A percentile compares a stretch with the other conserved stretches of the same genome.
These are phyloP conservation scores for Danionella cerebrum DNA, from an alignment of 2,113 vertebrate species.

Conservation along the genomic window DNA sequence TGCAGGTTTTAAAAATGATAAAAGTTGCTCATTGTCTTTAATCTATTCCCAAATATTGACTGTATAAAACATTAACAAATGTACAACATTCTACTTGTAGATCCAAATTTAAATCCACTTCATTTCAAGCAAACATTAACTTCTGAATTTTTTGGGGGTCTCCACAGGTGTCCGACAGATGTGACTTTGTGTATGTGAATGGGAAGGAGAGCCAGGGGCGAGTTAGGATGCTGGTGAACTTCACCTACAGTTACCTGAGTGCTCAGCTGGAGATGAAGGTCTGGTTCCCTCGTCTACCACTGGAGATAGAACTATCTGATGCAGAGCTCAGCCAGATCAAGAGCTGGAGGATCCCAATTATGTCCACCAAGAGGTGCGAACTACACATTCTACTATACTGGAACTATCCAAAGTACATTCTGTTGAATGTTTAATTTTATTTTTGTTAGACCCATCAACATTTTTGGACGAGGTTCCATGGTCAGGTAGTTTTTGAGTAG, in stretches of 20 bases:
- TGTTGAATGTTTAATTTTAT: too few species aligned
- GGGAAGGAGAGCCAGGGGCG: constrained; percentile 88
- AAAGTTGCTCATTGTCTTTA: too few species aligned
- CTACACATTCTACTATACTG: too few species aligned
- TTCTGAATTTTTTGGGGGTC: neutral
- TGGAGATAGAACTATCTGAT: constrained; percentile 89
- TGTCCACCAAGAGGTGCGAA: constrained; percentile 76
- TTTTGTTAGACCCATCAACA: too few species aligned
- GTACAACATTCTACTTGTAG: too few species aligned
- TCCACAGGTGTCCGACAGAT: constrained; percentile 84
- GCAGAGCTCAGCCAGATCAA: constrained; percentile 89
- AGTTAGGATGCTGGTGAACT: constrained; percentile 76
- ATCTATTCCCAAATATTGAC: too few species aligned
- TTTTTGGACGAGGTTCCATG: too few species aligned
- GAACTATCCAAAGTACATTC: too few species aligned
- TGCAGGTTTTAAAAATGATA: too few species aligned
- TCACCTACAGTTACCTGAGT: constrained; percentile 87
- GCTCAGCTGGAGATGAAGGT: constrained; percentile 79
- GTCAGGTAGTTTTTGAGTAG: too few species aligned
- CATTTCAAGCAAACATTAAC: constrained; percentile 1
- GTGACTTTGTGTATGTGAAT: constrained; percentile 88
- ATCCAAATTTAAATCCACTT: too few species aligned
- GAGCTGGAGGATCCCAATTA: constrained; percentile 85
- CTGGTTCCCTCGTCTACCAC: constrained; percentile 83
- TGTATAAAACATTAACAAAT: too few species aligned